phyloP scores from a whole-genome alignment of 2,797 vertebrate genomes.

The Rallus crepitans region DNA sequence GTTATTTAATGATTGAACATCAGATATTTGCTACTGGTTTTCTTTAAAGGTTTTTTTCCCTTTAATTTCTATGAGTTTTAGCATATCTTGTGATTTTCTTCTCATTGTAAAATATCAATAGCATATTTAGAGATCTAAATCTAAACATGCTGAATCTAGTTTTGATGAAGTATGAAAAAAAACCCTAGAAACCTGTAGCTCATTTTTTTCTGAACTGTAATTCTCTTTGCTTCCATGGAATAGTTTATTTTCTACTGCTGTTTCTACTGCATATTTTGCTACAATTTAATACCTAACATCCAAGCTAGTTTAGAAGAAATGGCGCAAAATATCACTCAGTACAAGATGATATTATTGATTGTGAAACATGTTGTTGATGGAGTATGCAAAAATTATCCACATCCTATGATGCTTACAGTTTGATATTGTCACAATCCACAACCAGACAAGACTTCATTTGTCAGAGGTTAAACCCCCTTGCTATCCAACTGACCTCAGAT shows the following conservation, averaged over 20 bases:
- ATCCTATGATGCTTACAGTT: neutral
- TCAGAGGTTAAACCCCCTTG: too few relatives aligned
- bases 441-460: too few relatives aligned
- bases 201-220: neutral
- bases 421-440: neutral
- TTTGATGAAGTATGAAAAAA: neutral
- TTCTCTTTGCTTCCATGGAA: neutral
- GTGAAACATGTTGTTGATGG: neutral
- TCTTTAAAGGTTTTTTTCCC: neutral
- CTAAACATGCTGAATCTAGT: fast-evolving
- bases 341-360: neutral
- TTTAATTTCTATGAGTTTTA: neutral
- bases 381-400: neutral
- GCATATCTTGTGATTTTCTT: neutral
- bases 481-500: too few relatives aligned
- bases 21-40: neutral
- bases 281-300: neutral
- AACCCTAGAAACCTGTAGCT: neutral
- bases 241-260: neutral
- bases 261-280: neutral
- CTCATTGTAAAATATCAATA: neutral
- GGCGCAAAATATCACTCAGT: neutral
- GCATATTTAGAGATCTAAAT: neutral
- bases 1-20: neutral
- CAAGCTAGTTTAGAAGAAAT: neutral